These are phyloP conservation scores for Andrena haemorrhoa DNA, from an alignment of 2,888 invertebrate genomes.

Conservation along the genomic window DNA sequence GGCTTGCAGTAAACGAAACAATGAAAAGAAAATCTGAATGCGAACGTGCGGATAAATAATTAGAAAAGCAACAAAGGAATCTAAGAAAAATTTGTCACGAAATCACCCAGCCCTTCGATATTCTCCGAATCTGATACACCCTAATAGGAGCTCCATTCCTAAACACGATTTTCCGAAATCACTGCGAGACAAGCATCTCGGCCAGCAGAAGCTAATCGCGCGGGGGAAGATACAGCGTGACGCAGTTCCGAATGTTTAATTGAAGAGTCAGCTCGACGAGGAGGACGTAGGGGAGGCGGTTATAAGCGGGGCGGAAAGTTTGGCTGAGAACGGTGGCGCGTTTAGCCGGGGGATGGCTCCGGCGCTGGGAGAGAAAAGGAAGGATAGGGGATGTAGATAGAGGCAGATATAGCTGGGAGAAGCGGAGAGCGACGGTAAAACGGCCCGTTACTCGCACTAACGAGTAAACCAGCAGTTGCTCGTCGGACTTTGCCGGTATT, in stretches of 20 bases:
- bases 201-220: constrained; percentile 2
- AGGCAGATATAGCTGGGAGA: constrained; percentile 44
- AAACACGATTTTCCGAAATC: neutral
- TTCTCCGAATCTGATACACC: no score
- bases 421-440: constrained; percentile 61
- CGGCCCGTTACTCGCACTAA: constrained; percentile 75
- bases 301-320: constrained; percentile 61
- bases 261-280: constrained; percentile 59
- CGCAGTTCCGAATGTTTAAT: constrained; percentile 62
- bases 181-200: neutral
- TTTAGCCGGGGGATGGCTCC: constrained; percentile 45
- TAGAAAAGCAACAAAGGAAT: no score
- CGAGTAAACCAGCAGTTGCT: constrained; percentile 75
- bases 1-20: no score
- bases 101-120: neutral
- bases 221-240: constrained; percentile 60
- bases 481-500: constrained; percentile 74
- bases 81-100: no score
- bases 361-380: neutral
- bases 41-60: no score
- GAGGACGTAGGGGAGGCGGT: neutral
- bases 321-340: constrained; percentile 61
- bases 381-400: neutral
- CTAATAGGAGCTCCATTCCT: no score
- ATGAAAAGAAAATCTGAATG: no score